Percentiles rank a stretch among this genome's conserved stretches.
Conservation (phyloP, 2,888 invertebrate species). For the Ctena decussata region DNA sequence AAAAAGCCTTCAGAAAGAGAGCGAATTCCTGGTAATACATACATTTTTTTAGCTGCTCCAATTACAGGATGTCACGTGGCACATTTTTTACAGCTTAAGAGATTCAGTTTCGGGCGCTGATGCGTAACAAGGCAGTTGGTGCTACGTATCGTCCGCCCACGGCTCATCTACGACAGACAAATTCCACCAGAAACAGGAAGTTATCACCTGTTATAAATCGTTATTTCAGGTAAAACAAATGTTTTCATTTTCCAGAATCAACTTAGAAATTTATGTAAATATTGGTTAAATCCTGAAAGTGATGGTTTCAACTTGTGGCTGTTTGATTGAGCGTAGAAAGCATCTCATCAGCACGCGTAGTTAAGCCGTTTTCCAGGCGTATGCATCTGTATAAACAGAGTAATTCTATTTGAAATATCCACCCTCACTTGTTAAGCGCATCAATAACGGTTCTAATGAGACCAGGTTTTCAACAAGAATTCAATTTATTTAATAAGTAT, state of each 20-base stretch:
- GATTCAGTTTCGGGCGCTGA: too few species aligned
- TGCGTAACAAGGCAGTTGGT: neutral
- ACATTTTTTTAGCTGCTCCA: too few species aligned
- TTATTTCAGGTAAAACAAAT: slow-evolving; percentile 12
- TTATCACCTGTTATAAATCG: slow-evolving; percentile 3
- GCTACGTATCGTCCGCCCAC: neutral
- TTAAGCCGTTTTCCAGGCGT: slow-evolving; percentile 2
- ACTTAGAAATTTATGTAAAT: slow-evolving; percentile 7
- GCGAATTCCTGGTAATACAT: too few species aligned
- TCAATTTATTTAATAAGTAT: too few species aligned
- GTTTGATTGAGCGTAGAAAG: neutral
- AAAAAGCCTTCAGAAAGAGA: too few species aligned
- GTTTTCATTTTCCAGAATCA: slow-evolving; percentile 12
- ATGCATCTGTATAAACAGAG: slow-evolving; percentile 11
- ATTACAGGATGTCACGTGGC: too few species aligned
- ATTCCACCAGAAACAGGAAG: neutral
- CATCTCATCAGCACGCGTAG: neutral
- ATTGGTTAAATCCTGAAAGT: neutral
- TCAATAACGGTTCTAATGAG: slow-evolving; percentile 1
- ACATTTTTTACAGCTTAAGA: too few species aligned
- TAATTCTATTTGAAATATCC: slow-evolving; percentile 1
- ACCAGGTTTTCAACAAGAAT: too few species aligned
- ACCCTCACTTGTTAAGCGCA: slow-evolving; percentile 4
- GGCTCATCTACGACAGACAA: neutral
- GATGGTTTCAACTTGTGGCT: neutral